Evolutionary conservation across 1,140 invertebrate genomes (phyloP).

Genomic region (Bombus haemorrhoidalis): DNA sequence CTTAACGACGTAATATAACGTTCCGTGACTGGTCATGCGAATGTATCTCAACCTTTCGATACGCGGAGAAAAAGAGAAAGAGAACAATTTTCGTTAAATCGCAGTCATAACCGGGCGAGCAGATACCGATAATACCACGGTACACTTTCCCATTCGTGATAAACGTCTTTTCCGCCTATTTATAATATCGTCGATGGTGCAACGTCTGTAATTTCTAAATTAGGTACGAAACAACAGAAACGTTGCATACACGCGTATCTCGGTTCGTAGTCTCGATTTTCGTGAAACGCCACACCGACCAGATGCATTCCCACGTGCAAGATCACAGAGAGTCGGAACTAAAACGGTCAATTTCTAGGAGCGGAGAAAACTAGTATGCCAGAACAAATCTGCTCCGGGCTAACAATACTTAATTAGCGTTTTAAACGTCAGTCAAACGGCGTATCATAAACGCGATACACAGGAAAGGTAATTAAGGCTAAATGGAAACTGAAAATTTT

Average conservation of each 20-base stretch:
- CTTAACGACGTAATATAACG: neutral
- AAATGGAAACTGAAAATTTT: slow-evolving; percentile 16
- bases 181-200: neutral
- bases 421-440: slow-evolving; percentile 17
- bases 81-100: neutral
- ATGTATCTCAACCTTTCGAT: neutral
- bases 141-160: slow-evolving; percentile 1
- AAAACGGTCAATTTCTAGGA: neutral
- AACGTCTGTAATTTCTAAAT: neutral
- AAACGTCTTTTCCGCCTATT: slow-evolving; percentile 5
- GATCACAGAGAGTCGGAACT: neutral
- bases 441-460: neutral
- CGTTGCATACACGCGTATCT: no score
- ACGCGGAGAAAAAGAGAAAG: neutral
- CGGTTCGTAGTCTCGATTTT: slow-evolving; percentile 1
- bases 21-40: neutral
- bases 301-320: slow-evolving; percentile 18
- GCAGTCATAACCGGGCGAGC: no score
- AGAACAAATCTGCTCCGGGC: slow-evolving; percentile 16
- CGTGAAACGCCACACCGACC: neutral
- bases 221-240: neutral
- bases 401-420: slow-evolving; percentile 45
- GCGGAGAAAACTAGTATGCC: slow-evolving; percentile 16
- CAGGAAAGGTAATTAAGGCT: slow-evolving; percentile 21
- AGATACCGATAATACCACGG: neutral